Conservation (phyloP, 2,113 vertebrate species). For the Ailurus styani region DNA sequence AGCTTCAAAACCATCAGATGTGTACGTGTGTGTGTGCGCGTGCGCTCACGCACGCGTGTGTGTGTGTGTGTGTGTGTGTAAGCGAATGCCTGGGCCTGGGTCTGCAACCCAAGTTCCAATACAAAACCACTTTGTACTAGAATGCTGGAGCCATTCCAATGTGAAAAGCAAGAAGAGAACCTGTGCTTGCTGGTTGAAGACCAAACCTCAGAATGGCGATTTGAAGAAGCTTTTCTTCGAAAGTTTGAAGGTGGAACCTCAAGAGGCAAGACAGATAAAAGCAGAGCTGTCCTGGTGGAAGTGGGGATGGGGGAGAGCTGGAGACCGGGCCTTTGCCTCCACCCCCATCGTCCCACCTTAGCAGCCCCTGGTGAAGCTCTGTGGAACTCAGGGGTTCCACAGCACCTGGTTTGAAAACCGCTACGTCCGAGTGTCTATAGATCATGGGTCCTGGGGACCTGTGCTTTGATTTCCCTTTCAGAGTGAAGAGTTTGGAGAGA, state of each 20-base stretch:
- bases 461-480: slow-evolving; percentile 58
- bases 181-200: slow-evolving; percentile 64
- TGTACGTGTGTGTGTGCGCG: background rate
- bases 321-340: background rate
- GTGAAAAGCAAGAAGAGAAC: slow-evolving; percentile 24
- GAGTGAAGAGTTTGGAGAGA: background rate
- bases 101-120: background rate
- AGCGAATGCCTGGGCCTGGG: background rate
- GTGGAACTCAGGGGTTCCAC: background rate
- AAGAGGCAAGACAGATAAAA: slow-evolving; percentile 41
- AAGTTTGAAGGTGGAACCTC: slow-evolving; percentile 44
- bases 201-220: slow-evolving; percentile 54
- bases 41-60: background rate
- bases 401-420: slow-evolving; percentile 12
- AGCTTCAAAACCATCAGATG: background rate
- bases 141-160: slow-evolving; percentile 26
- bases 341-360: background rate
- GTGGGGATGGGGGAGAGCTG: background rate
- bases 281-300: slow-evolving; percentile 22
- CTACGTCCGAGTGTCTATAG: background rate
- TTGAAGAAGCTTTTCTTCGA: slow-evolving; percentile 43
- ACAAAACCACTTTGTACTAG: background rate
- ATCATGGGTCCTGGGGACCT: slow-evolving; percentile 55
- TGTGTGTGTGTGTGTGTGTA: background rate
- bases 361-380: background rate